Evolutionary conservation across 2,888 invertebrate species (phyloP).

Genomic region (Philereme transversata): DNA sequence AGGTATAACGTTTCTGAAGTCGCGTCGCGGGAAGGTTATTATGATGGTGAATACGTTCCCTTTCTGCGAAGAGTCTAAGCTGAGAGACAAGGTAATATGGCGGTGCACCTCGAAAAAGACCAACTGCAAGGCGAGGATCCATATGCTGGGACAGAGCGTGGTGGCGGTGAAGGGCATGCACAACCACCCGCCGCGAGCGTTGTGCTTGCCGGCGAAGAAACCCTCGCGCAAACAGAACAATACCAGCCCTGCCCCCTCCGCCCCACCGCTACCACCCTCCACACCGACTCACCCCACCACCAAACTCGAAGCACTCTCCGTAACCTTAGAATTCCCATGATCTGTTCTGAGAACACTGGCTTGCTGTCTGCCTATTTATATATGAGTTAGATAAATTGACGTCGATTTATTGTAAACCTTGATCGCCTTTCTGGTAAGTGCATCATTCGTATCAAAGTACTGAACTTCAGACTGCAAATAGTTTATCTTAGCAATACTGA

Average conservation of each 20-base stretch:
- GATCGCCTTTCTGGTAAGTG: neutral
- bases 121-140: constrained; percentile 79
- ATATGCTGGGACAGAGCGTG: constrained; percentile 76
- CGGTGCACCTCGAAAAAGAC: constrained; percentile 82
- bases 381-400: too few relatives aligned
- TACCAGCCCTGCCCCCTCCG: constrained; percentile 23
- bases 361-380: neutral
- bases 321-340: constrained; percentile 25
- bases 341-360: neutral
- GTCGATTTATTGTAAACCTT: neutral
- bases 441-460: constrained; percentile 22
- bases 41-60: constrained; percentile 84
- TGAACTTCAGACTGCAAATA: constrained; percentile 30
- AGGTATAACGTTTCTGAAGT: constrained; percentile 81
- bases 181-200: constrained; percentile 76
- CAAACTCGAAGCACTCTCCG: constrained; percentile 20
- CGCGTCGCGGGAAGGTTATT: constrained; percentile 79
- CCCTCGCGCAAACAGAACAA: constrained; percentile 49
- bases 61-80: constrained; percentile 80
- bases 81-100: constrained; percentile 81
- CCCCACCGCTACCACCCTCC: constrained; percentile 9
- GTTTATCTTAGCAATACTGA: constrained; percentile 22
- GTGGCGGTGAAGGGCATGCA: constrained; percentile 81
- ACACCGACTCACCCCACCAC: constrained; percentile 24
- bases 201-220: constrained; percentile 51